phyloP scores from a whole-genome alignment of 2,888 invertebrate species.

The Cloeon dipterum region DNA sequence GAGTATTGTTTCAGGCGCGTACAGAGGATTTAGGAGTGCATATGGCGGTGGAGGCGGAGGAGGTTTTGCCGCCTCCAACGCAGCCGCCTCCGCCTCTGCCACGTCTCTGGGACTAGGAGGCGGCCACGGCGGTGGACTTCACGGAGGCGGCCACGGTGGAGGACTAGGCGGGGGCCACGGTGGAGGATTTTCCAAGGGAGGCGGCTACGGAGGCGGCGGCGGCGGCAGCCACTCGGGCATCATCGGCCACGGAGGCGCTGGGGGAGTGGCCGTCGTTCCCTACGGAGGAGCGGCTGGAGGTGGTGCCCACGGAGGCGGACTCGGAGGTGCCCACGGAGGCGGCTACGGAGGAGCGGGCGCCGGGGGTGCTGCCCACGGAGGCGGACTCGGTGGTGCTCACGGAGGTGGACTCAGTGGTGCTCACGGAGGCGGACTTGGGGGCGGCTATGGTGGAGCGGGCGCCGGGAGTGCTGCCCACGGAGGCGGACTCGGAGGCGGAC shows the following conservation, averaged over 20 bases:
- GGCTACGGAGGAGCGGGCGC: background rate
- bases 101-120: background rate
- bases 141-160: no score
- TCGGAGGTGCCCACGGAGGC: background rate
- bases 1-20: no score
- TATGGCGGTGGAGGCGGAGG: background rate
- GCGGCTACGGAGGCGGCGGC: background rate
- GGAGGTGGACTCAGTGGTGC: background rate
- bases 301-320: background rate
- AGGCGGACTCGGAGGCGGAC: background rate
- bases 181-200: no score
- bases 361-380: background rate
- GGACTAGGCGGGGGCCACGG: background rate
- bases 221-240: background rate
- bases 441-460: background rate
- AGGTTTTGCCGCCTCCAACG: background rate
- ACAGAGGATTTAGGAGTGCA: no score
- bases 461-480: background rate
- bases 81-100: background rate
- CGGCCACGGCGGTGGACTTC: no score
- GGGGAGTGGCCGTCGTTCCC: background rate
- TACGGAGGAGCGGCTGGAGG: conserved; percentile 1
- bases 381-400: background rate
- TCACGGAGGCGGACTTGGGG: background rate
- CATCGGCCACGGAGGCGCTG: background rate